Conservation (phyloP, 1,140 invertebrate genomes). For the Acyrthosiphon pisum region DNA sequence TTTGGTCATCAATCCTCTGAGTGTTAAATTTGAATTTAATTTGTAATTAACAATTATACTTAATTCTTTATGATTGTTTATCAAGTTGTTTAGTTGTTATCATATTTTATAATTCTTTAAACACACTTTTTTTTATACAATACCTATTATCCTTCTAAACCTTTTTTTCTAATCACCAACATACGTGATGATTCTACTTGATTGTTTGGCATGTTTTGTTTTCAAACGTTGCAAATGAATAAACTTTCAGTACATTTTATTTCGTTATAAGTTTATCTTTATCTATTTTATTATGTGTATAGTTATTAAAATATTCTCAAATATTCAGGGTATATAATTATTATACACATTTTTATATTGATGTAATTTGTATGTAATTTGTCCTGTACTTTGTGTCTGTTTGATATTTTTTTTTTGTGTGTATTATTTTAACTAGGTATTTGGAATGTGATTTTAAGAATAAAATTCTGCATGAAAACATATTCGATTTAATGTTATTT, state of each 20-base stretch:
- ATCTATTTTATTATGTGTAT: background rate
- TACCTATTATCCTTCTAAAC: background rate
- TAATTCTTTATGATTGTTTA: background rate
- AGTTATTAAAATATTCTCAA: background rate
- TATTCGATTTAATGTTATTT: background rate
- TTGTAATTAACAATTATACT: background rate
- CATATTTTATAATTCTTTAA: constrained; percentile 13
- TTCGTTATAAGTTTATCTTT: background rate
- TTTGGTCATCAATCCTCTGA: background rate
- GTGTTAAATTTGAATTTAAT: background rate
- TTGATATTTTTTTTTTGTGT: background rate
- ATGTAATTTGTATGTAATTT: background rate
- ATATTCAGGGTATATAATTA: background rate
- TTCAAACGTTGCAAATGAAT: background rate
- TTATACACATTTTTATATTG: background rate
- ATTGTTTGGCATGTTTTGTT: background rate
- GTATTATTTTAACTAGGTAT: background rate
- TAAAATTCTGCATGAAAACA: background rate
- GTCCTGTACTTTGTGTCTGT: background rate
- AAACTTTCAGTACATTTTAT: background rate
- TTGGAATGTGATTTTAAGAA: constrained; percentile 16
- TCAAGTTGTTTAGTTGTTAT: background rate
- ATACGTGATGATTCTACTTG: background rate
- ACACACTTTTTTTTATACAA: background rate
- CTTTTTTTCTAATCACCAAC: background rate